A percentile compares a stretch with the other conserved stretches of the same genome.
phyloP scores from a whole-genome alignment of 2,113 vertebrate genomes.

The Agelaius phoeniceus region DNA sequence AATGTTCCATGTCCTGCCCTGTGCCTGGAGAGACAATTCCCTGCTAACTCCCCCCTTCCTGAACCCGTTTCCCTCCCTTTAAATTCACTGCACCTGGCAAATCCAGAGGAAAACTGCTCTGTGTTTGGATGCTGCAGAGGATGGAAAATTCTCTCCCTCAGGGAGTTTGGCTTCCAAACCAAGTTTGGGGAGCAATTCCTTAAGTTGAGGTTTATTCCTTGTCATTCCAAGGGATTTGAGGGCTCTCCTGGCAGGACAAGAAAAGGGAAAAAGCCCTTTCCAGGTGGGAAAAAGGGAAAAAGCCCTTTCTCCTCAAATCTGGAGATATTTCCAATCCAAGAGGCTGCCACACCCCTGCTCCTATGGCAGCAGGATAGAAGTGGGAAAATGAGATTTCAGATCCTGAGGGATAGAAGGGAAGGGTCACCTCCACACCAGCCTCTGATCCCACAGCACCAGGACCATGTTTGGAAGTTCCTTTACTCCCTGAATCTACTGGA shows the following conservation, averaged over 20 bases:
- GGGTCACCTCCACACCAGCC: neutral
- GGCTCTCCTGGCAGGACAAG: neutral
- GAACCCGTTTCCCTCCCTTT: neutral
- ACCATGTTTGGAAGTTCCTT: neutral
- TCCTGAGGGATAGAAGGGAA: neutral
- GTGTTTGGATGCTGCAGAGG: neutral
- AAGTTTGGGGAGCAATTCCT: neutral
- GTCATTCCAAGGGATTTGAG: neutral
- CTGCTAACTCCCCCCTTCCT: neutral
- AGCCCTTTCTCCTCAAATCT: neutral
- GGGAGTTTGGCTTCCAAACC: neutral
- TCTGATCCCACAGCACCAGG: neutral
- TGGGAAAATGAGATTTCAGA: neutral
- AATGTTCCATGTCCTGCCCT: neutral
- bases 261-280: too few species aligned
- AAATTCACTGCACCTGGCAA: neutral
- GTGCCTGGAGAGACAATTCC: neutral
- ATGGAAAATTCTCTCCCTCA: neutral
- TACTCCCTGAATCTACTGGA: neutral
- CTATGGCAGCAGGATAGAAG: neutral
- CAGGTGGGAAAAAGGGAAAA: neutral
- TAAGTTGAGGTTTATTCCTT: slow-evolving; percentile 5
- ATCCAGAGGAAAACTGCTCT: neutral
- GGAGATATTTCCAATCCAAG: neutral
- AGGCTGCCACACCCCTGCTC: neutral